Conservation (phyloP, 2,113 vertebrate species). For the Macrotus californicus region DNA sequence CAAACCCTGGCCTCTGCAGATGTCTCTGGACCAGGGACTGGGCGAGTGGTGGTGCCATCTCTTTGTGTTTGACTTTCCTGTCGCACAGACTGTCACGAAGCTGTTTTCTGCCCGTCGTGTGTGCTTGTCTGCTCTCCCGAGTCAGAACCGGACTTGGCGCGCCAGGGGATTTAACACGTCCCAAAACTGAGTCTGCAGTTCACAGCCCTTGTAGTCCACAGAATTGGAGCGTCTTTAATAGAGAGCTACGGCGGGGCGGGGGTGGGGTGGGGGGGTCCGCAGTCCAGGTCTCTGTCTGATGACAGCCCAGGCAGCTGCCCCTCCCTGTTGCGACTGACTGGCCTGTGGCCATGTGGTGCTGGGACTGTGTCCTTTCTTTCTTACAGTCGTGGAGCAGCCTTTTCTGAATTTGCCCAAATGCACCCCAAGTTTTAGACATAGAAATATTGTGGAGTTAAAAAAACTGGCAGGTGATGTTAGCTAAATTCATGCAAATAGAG, state of each 20-base stretch:
- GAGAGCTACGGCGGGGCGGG: background rate
- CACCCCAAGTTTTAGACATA: background rate
- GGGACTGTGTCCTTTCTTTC: background rate
- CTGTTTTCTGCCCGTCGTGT: background rate
- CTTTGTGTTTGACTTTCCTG: background rate
- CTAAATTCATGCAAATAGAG: background rate
- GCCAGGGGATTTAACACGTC: background rate
- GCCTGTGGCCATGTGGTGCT: accelerated
- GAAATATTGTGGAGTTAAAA: background rate
- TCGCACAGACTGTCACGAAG: background rate
- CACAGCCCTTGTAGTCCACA: background rate
- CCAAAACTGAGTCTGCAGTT: background rate
- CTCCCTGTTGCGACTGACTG: background rate
- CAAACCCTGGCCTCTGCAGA: background rate
- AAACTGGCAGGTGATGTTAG: background rate
- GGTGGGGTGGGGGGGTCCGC: background rate
- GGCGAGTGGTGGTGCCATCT: background rate
- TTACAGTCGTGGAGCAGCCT: background rate
- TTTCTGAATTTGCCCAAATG: background rate
- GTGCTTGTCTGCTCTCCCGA: background rate
- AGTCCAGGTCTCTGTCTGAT: background rate
- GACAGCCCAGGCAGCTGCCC: background rate
- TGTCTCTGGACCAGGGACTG: background rate
- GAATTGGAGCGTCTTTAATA: background rate
- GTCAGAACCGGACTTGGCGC: constrained; percentile 10